phyloP scores from a whole-genome alignment of 2,113 vertebrate genomes.

The Motacilla tschutschensis region DNA sequence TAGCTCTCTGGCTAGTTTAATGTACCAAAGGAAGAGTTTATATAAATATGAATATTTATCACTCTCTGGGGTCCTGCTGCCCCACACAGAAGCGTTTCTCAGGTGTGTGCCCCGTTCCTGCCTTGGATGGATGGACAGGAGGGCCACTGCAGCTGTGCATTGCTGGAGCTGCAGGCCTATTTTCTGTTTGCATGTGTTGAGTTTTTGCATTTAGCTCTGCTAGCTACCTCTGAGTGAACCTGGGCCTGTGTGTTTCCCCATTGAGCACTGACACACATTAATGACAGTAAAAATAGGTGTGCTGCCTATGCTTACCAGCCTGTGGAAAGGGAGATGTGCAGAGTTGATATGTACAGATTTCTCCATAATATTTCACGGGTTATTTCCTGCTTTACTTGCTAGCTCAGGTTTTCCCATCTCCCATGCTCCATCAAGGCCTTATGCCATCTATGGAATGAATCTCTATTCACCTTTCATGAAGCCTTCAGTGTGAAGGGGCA shows the following conservation, averaged over 20 bases:
- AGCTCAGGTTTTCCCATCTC: background rate
- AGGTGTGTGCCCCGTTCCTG: background rate
- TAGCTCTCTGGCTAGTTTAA: background rate
- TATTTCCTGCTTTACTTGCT: conserved; percentile 6
- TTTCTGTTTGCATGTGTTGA: background rate
- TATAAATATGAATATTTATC: background rate
- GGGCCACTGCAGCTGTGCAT: background rate
- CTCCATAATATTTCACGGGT: background rate
- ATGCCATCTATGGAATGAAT: background rate
- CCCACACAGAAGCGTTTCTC: background rate
- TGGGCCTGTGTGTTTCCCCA: background rate
- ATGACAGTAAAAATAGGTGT: background rate
- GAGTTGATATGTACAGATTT: background rate
- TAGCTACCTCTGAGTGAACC: background rate
- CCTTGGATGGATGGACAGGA: background rate
- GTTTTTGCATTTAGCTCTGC: background rate
- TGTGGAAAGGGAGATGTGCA: background rate
- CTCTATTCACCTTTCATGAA: background rate
- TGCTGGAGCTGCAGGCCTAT: accelerated
- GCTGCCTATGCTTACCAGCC: background rate
- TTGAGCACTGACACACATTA: accelerated
- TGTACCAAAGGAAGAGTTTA: background rate
- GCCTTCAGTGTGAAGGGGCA: background rate
- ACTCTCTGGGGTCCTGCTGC: background rate
- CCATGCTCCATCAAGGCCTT: background rate